A percentile compares a stretch with the other conserved stretches of the same genome.
phyloP scores from a whole-genome alignment of 1,140 invertebrate genomes.

The Globodera rostochiensis region DNA sequence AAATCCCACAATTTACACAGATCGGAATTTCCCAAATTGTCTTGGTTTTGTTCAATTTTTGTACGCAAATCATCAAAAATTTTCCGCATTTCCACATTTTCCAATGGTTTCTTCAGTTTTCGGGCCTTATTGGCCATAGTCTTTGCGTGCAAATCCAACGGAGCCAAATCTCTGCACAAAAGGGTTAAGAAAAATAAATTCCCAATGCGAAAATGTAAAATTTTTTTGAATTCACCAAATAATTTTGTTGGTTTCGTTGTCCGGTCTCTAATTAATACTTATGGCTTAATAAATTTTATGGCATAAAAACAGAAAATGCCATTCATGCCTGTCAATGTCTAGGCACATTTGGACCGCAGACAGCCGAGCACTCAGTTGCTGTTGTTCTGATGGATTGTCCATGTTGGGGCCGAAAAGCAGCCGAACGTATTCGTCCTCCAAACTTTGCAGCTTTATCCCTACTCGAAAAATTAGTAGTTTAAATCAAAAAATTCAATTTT shows the following conservation, averaged over 20 bases:
- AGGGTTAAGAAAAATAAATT: no score
- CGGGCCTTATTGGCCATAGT: background rate
- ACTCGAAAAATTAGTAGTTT: background rate
- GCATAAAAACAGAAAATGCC: background rate
- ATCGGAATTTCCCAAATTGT: background rate
- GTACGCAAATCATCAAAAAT: background rate
- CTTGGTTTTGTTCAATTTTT: background rate
- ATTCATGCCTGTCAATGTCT: background rate
- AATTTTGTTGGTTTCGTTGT: no score
- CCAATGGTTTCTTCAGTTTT: background rate
- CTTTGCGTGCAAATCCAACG: background rate
- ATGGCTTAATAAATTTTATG: no score
- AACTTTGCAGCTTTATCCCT: background rate
- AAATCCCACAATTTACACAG: background rate
- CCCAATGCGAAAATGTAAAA: no score
- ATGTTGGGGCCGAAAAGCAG: background rate
- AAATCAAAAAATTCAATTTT: background rate
- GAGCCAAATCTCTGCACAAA: background rate
- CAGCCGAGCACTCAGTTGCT: background rate
- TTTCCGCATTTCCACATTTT: background rate
- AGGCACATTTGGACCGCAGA: background rate
- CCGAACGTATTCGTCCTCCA: background rate
- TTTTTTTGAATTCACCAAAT: no score
- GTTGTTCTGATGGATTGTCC: background rate
- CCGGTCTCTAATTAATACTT: no score